Conservation (phyloP, 2,113 vertebrate genomes). For the Ibidorhyncha struthersii region DNA sequence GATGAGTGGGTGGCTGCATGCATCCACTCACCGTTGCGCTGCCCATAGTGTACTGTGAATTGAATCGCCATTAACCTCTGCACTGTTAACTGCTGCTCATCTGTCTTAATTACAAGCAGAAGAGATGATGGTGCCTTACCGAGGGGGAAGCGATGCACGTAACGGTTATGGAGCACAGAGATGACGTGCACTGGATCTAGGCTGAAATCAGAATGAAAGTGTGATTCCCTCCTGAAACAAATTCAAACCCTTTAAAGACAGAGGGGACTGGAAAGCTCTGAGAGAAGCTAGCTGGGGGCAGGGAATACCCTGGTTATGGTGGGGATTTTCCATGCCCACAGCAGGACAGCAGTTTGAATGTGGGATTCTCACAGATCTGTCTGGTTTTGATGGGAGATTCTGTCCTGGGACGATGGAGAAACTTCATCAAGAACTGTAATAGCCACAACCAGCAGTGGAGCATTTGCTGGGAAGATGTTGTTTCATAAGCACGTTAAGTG, state of each 20-base stretch:
- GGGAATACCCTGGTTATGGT: background rate
- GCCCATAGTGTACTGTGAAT: background rate
- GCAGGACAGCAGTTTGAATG: background rate
- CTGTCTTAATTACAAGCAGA: background rate
- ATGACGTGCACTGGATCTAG: background rate
- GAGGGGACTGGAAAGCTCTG: background rate
- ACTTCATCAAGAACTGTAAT: background rate
- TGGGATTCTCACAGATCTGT: background rate
- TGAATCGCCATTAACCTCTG: background rate
- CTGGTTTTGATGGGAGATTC: background rate
- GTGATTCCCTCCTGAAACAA: background rate
- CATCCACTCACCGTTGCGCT: rapidly evolving
- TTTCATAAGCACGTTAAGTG: background rate
- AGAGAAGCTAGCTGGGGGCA: background rate
- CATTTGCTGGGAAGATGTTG: background rate
- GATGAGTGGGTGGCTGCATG: background rate
- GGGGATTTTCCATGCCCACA: background rate
- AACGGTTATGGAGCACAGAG: rapidly evolving
- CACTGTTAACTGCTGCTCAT: background rate
- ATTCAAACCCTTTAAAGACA: background rate
- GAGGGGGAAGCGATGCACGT: rapidly evolving
- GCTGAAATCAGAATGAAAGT: background rate
- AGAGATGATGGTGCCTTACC: background rate
- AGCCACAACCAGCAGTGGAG: background rate
- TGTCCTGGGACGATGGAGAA: background rate